Evolutionary conservation across 2,888 invertebrate species (phyloP).

Genomic region (Agonopterix subpropinquella): DNA sequence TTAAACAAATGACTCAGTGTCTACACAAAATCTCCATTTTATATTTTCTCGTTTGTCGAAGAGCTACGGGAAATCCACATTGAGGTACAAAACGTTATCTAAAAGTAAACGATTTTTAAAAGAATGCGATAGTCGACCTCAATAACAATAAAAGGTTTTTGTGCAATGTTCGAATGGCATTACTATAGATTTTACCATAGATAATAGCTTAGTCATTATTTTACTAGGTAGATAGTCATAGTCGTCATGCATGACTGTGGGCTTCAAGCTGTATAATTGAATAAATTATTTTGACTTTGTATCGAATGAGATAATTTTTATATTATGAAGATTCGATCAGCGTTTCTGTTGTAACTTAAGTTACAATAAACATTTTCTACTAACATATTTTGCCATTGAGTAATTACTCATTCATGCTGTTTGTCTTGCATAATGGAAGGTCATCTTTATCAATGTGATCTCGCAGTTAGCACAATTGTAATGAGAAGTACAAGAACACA

Average conservation of each 20-base stretch:
- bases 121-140: conserved; percentile 11
- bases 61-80: conserved; percentile 9
- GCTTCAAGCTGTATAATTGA: too few relatives aligned
- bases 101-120: neutral
- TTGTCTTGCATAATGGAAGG: too few relatives aligned
- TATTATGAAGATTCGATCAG: too few relatives aligned
- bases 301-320: too few relatives aligned
- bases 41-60: conserved; percentile 1
- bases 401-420: too few relatives aligned
- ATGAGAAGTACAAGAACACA: too few relatives aligned
- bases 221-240: neutral
- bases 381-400: too few relatives aligned
- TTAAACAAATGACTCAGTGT: conserved; percentile 8
- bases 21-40: conserved; percentile 1
- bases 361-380: neutral
- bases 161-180: conserved; percentile 9
- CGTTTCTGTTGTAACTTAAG: too few relatives aligned
- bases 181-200: conserved; percentile 5
- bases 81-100: conserved; percentile 18
- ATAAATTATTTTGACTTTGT: too few relatives aligned
- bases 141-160: conserved; percentile 14
- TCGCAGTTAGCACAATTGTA: too few relatives aligned
- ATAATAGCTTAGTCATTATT: conserved; percentile 4
- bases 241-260: too few relatives aligned
- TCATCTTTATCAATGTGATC: too few relatives aligned